phyloP scores from a whole-genome alignment of 1,140 invertebrate species.

The Zaprionus camerounensis region DNA sequence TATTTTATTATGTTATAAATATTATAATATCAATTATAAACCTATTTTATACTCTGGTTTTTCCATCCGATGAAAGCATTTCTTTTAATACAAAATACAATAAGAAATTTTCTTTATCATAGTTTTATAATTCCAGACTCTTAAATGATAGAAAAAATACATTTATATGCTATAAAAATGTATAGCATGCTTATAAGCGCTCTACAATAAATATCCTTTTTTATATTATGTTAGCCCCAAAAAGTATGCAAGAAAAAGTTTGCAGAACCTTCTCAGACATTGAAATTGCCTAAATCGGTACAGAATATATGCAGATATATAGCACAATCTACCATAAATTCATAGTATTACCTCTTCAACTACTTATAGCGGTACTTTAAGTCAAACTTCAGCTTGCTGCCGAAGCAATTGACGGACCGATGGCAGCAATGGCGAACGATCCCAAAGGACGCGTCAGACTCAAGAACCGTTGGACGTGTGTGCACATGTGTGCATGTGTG shows the following conservation, averaged over 20 bases:
- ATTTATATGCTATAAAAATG: background rate
- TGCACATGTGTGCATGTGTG: background rate
- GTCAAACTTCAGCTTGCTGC: constrained; percentile 27
- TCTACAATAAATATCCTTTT: background rate
- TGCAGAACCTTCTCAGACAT: background rate
- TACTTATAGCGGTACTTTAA: background rate
- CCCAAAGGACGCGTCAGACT: constrained; percentile 64
- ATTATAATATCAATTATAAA: background rate
- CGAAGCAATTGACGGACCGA: constrained; percentile 66
- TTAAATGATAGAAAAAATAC: background rate
- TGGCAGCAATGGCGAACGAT: constrained; percentile 33
- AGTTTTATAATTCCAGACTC: no score
- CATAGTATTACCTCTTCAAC: background rate
- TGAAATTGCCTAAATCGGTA: background rate
- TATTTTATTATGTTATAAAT: background rate
- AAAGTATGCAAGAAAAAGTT: constrained; percentile 1
- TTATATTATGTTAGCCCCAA: background rate
- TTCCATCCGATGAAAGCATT: no score
- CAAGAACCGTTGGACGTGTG: constrained; percentile 33
- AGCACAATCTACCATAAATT: background rate
- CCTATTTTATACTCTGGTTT: background rate
- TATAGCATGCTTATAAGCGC: background rate
- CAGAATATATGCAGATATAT: background rate
- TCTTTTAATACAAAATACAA: no score
- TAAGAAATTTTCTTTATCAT: background rate